Evolutionary conservation across 1,140 invertebrate species (phyloP), one percentile per base, ranked within the genome.

Genomic region (Heliconius melpomene): DNA sequence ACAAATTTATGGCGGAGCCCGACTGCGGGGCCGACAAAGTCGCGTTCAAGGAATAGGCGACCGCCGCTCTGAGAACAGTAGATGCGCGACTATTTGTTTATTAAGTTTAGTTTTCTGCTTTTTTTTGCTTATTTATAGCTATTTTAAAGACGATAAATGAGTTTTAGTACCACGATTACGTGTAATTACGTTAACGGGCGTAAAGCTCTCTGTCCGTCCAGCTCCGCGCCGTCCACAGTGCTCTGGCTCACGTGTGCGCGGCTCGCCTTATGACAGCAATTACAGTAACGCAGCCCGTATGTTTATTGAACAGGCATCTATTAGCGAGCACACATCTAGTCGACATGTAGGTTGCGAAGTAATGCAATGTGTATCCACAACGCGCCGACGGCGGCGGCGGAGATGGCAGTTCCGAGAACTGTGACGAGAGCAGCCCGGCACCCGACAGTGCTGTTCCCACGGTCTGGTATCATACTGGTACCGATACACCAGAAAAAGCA

Each of bases 1-100:
- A 90, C 89, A 89, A 87, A 90, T 91, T 91, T 90, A 91, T 89
- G 76, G 86, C 60, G 8, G 23, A 83, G 72, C 78, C 23, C 54
- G 78, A 79, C 57, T 77, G 79, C 54, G n/a, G 8, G 54, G n/a
- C 57, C 81, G 72, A 74, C 77, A 60, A 79, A 52, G 73, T 32
- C 23, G 36, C 75, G 11, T 90, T 90, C 88, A 85, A 71, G 77
- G 89, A 90, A 89, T 7, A 71, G 75, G 7, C 38, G 57, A 74
- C 74, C 74, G 36, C 38, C 57, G 36, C 74, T 66, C 60, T 77
- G 81, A 26, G 60, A 77, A 70, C 18, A 26, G 9, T 60, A 46
- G 40, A 16, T 16, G 5, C 40, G 40, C 13, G 40, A 46, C 40
- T 46, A 16, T 46, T 46, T 6, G 40, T 1, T 46, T 16, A 46